These are phyloP conservation scores for Melanotaenia boesemani DNA, from an alignment of 2,797 vertebrate species.

Conservation along the genomic window DNA sequence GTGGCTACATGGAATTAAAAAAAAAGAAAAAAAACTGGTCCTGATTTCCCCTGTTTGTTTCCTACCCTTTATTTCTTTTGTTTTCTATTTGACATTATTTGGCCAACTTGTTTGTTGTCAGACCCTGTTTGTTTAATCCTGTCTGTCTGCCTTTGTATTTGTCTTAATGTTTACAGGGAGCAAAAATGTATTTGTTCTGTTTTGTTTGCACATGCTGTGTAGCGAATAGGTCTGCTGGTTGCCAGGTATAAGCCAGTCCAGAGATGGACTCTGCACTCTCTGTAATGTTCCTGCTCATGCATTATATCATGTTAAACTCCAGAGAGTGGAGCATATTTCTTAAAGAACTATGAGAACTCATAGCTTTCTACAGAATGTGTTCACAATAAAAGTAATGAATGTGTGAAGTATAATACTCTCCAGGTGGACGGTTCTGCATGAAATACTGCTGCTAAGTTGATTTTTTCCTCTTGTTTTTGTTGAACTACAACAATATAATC, in stretches of 20 bases:
- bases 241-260: conserved; percentile 26
- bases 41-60: conserved; percentile 47
- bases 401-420: background rate
- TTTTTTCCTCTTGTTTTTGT: background rate
- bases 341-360: conserved; percentile 21
- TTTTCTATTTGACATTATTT: conserved; percentile 68
- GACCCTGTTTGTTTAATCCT: conserved; percentile 64
- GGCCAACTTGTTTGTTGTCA: conserved; percentile 73
- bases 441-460: background rate
- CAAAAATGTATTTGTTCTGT: conserved; percentile 51
- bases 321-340: conserved; percentile 7
- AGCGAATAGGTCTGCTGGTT: conserved; percentile 31
- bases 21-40: conserved; percentile 37
- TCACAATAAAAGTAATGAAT: background rate
- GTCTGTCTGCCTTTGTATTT: conserved; percentile 61
- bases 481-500: background rate
- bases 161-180: conserved; percentile 64
- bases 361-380: conserved; percentile 9
- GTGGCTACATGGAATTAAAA: conserved; percentile 46
- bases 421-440: background rate
- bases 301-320: conserved; percentile 11
- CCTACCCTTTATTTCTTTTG: conserved; percentile 57
- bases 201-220: conserved; percentile 57
- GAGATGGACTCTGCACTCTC: conserved; percentile 11
- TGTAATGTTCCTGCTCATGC: conserved; percentile 14